Evolutionary conservation across 2,797 vertebrate genomes (phyloP).

Genomic region (Pseudochirops cupreus): DNA sequence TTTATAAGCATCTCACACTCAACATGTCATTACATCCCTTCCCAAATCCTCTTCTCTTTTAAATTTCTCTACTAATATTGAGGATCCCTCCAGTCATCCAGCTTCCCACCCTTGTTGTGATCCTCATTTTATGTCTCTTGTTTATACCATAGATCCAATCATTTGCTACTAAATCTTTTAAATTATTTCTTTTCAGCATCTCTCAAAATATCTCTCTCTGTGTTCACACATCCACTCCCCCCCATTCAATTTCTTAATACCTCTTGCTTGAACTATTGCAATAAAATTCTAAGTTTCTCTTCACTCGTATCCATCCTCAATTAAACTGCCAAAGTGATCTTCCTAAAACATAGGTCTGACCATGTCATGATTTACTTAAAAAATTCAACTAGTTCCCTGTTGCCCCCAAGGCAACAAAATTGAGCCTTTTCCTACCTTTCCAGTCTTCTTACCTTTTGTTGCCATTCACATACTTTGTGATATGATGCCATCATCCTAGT

Average conservation of each 20-base stretch:
- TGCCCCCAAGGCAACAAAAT: background rate
- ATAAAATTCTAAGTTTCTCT: background rate
- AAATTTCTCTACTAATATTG: background rate
- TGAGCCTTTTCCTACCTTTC: background rate
- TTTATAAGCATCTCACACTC: background rate
- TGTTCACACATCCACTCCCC: background rate
- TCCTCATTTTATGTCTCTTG: background rate
- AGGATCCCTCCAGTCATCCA: background rate
- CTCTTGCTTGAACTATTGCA: background rate
- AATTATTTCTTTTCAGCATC: background rate
- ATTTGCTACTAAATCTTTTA: background rate
- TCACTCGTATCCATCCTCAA: background rate
- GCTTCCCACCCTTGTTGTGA: background rate
- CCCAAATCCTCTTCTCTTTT: background rate
- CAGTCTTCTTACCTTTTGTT: background rate
- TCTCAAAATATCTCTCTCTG: background rate
- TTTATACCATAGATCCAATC: background rate
- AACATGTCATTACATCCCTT: background rate
- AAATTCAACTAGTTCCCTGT: background rate
- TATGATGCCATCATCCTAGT: background rate
- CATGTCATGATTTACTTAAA: background rate
- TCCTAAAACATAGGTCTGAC: background rate
- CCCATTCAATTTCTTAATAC: background rate
- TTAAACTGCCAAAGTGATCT: background rate
- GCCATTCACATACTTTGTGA: background rate